Evolutionary conservation across 2,113 vertebrate species (phyloP).

Genomic region (Phoxinus phoxinus): DNA sequence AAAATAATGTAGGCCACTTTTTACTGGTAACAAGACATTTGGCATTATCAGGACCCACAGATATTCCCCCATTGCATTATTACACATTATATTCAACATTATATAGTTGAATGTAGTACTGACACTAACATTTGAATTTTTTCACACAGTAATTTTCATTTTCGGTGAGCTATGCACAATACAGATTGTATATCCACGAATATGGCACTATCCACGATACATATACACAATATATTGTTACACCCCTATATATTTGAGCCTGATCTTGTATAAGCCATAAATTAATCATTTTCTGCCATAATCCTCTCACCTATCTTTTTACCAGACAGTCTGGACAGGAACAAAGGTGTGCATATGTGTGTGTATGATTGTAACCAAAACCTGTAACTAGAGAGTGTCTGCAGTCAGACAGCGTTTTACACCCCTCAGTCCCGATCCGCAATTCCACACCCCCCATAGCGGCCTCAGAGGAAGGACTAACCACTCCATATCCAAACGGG

Average conservation of each 20-base stretch:
- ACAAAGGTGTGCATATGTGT: conserved; percentile 30
- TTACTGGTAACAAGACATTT: too few relatives aligned
- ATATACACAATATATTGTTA: too few relatives aligned
- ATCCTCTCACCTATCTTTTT: neutral
- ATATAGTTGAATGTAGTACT: too few relatives aligned
- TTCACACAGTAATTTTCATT: too few relatives aligned
- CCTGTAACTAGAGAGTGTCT: conserved; percentile 71
- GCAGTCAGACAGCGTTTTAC: conserved; percentile 75
- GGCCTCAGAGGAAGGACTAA: conserved; percentile 53
- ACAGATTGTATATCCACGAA: too few relatives aligned
- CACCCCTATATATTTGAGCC: neutral
- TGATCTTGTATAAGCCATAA: neutral
- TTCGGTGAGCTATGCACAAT: too few relatives aligned
- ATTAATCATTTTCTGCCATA: neutral
- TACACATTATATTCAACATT: too few relatives aligned
- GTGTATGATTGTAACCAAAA: conserved; percentile 54
- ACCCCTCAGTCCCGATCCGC: conserved; percentile 45
- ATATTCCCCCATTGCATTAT: too few relatives aligned
- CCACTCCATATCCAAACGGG: conserved; percentile 54
- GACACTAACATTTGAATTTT: too few relatives aligned
- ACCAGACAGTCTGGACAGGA: neutral
- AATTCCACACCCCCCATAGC: conserved; percentile 45
- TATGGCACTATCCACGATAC: too few relatives aligned
- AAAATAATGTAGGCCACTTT: too few relatives aligned
- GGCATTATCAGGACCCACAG: too few relatives aligned